Percentiles rank a stretch among this genome's conserved stretches.
Conservation (phyloP, 2,113 vertebrate genomes). For the Protobothrops flavoviridis region DNA sequence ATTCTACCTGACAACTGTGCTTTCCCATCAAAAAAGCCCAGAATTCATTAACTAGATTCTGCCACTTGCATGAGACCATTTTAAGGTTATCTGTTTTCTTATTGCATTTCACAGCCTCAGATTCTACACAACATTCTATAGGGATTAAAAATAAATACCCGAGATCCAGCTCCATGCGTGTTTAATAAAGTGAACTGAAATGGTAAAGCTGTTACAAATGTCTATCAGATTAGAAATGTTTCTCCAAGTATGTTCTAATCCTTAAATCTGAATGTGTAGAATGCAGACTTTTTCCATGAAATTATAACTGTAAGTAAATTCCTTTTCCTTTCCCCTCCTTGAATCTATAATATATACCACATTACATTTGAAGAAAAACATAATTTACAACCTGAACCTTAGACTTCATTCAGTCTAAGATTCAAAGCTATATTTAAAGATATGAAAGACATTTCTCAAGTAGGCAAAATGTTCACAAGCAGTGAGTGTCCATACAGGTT, state of each 20-base stretch:
- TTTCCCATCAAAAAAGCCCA: not conserved
- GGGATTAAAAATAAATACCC: not conserved
- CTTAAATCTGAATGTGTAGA: not conserved
- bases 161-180: not conserved
- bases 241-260: not conserved
- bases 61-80: not conserved
- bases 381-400: not conserved
- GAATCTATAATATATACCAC: not conserved
- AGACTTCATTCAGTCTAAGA: not conserved
- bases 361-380: not conserved
- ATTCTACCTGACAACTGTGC: not conserved
- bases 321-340: not conserved
- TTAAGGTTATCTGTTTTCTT: not conserved
- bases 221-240: not conserved
- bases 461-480: not conserved
- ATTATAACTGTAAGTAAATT: not conserved
- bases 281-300: not conserved
- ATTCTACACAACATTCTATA: not conserved
- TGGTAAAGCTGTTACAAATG: not conserved
- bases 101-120: not conserved
- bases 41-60: not conserved
- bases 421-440: not conserved
- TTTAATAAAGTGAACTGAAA: not conserved
- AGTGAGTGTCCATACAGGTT: not conserved
- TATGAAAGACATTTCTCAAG: not conserved